A percentile compares a stretch with the other conserved stretches of the same genome.
These are phyloP conservation scores for Peromyscus aztecus DNA, from an alignment of 2,797 vertebrate genomes.

Conservation along the genomic window DNA sequence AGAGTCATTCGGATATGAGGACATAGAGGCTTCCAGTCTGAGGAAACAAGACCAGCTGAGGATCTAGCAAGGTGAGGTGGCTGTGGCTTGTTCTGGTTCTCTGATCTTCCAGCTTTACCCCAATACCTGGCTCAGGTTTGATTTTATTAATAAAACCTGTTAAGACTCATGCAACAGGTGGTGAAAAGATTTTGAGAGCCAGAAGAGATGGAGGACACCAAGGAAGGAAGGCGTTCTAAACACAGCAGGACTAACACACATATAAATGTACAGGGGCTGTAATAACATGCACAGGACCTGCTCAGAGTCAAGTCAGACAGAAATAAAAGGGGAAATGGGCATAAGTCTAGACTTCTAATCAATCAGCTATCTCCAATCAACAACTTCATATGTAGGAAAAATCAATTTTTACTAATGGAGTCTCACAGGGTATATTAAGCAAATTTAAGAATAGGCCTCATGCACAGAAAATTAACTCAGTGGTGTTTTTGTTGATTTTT, in stretches of 20 bases:
- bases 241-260: background rate
- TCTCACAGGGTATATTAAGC: background rate
- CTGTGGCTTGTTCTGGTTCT: too few species aligned
- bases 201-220: background rate
- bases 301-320: background rate
- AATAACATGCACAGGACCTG: background rate
- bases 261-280: background rate
- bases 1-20: too few species aligned
- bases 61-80: too few species aligned
- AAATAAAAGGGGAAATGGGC: background rate
- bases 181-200: background rate
- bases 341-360: background rate
- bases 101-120: too few species aligned
- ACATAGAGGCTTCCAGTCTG: too few species aligned
- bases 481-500: background rate
- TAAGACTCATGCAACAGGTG: too few species aligned
- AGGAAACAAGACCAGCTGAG: too few species aligned
- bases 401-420: background rate
- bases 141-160: too few species aligned
- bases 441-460: background rate
- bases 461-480: background rate
- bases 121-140: too few species aligned
- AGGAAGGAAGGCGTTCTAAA: background rate
- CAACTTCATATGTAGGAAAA: background rate
- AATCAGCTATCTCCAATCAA: background rate